A percentile compares a stretch with the other conserved stretches of the same genome.
Evolutionary conservation across 1,140 invertebrate species (phyloP).

Genomic region (Pachypeltis micranthus): DNA sequence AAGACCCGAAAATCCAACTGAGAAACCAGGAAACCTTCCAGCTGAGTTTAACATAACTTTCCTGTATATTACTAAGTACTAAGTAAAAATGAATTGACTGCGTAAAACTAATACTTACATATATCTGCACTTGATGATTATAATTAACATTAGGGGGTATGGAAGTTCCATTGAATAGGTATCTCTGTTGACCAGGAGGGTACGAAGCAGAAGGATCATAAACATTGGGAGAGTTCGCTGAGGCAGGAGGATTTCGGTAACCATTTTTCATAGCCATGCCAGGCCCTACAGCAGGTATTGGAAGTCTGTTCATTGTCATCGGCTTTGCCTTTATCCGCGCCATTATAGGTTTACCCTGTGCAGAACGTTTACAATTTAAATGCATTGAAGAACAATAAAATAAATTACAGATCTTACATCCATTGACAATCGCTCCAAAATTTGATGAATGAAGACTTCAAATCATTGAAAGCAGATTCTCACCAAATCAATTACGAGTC

Average conservation of each 20-base stretch:
- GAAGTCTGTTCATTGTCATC: constrained; percentile 54
- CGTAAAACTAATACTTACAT: constrained; percentile 42
- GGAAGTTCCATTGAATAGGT: constrained; percentile 49
- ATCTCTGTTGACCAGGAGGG: constrained; percentile 46
- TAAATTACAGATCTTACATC: no score
- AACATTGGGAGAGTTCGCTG: constrained; percentile 22
- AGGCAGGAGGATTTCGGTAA: constrained; percentile 42
- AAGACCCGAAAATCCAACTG: no score
- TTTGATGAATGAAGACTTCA: no score
- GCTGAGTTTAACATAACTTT: no score
- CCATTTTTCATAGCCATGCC: constrained; percentile 45
- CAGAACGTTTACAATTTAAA: no score
- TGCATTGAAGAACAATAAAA: no score
- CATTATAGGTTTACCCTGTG: constrained; percentile 78
- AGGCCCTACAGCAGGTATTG: constrained; percentile 42
- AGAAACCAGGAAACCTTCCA: no score
- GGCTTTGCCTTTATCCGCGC: constrained; percentile 83
- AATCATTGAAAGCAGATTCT: no score
- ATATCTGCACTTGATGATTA: constrained; percentile 48
- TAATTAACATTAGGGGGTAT: constrained; percentile 43
- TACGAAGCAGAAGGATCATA: constrained; percentile 30
- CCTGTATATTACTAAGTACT: background rate
- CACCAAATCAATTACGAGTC: no score
- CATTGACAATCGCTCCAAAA: no score
- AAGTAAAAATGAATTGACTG: constrained; percentile 1